phyloP scores from a whole-genome alignment of 2,797 vertebrate genomes.

The Acanthis flammea region DNA sequence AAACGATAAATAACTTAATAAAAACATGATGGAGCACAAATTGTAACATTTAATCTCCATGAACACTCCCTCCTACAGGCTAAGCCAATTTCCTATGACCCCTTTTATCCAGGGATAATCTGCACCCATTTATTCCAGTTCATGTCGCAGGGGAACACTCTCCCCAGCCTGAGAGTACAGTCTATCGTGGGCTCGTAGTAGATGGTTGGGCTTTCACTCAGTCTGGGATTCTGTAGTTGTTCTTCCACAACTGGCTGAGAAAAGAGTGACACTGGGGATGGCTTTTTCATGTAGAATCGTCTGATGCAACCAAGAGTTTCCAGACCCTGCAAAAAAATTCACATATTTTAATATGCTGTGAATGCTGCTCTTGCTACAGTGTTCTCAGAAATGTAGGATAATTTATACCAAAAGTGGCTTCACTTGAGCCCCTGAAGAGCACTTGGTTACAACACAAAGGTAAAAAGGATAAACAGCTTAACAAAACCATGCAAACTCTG shows the following conservation, averaged over 20 bases:
- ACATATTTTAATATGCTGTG: background rate
- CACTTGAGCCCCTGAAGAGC: background rate
- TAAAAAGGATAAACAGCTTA: background rate
- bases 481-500: background rate
- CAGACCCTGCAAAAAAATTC: conserved; percentile 77
- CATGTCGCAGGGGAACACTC: conserved; percentile 83
- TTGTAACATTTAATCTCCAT: background rate
- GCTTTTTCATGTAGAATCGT: conserved; percentile 72
- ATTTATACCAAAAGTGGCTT: background rate
- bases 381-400: background rate
- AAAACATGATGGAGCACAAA: background rate
- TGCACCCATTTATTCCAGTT: conserved; percentile 88
- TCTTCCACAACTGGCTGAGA: conserved; percentile 37
- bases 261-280: conserved; percentile 77
- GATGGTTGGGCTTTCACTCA: background rate
- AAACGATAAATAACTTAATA: conserved; percentile 40
- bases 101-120: conserved; percentile 48
- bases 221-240: background rate
- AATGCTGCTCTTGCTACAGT: background rate
- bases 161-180: conserved; percentile 84
- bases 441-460: background rate
- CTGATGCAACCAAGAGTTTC: conserved; percentile 83
- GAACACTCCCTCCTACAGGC: background rate
- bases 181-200: conserved; percentile 91
- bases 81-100: background rate